Conservation (phyloP, 2,888 invertebrate genomes). For the Zygogramma bicolorata region DNA sequence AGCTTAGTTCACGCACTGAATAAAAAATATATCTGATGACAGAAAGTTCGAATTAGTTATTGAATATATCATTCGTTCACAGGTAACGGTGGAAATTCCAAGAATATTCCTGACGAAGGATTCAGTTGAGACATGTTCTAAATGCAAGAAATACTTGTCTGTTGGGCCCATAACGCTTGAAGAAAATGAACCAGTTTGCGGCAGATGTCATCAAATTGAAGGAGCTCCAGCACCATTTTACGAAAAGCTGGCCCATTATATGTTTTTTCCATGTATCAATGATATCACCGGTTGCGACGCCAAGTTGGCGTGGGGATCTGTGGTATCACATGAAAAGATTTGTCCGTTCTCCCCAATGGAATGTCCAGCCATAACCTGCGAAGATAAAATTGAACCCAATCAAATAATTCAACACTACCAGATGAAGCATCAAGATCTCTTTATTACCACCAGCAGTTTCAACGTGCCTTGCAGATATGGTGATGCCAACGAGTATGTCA, state of each 20-base stretch:
- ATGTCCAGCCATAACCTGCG: neutral
- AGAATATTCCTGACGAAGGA: conserved; percentile 1
- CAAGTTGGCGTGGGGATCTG: conserved; percentile 4
- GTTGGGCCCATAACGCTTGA: conserved; percentile 1
- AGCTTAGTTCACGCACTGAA: no score
- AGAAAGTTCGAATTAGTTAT: no score
- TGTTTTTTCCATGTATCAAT: conserved; percentile 7
- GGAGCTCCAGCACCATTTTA: neutral
- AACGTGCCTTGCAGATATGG: neutral
- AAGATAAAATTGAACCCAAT: neutral
- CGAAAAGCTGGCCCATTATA: conserved; percentile 12
- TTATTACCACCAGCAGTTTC: neutral
- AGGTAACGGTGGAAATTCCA: neutral
- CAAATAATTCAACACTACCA: neutral
- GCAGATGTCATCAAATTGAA: neutral
- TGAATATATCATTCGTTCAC: no score
- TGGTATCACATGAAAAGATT: neutral
- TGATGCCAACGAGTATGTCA: neutral
- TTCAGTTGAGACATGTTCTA: conserved; percentile 2
- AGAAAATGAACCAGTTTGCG: conserved; percentile 11
- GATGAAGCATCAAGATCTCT: neutral
- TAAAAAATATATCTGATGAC: no score
- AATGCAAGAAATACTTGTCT: neutral
- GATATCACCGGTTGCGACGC: conserved; percentile 1
- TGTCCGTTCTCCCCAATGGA: neutral